A percentile compares a stretch with the other conserved stretches of the same genome.
Evolutionary conservation across 2,797 vertebrate genomes (phyloP).

Genomic region (Lophius americanus): DNA sequence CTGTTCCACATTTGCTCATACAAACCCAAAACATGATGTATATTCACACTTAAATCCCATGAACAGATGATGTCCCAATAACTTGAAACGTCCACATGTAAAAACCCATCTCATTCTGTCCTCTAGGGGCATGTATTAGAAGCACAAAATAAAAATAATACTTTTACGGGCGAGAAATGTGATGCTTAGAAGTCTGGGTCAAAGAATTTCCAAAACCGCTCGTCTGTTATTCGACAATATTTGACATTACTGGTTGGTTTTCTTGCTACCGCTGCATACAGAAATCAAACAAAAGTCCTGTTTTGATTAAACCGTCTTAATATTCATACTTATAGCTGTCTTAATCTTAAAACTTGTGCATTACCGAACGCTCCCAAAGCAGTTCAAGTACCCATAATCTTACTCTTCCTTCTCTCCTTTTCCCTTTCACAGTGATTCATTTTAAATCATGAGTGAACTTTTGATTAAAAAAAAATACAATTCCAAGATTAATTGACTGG

Average conservation of each 20-base stretch:
- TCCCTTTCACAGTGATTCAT: constrained; percentile 50
- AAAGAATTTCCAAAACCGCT: no score
- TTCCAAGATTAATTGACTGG: constrained; percentile 80
- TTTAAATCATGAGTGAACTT: constrained; percentile 55
- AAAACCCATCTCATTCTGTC: no score
- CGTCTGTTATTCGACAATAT: no score
- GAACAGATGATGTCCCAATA: no score
- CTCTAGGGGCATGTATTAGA: no score
- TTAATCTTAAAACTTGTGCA: constrained; percentile 54
- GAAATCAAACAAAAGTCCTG: constrained; percentile 52
- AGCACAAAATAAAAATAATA: no score
- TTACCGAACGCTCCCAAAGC: constrained; percentile 48
- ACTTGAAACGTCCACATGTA: no score
- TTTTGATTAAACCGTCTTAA: constrained; percentile 56
- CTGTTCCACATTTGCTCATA: not conserved
- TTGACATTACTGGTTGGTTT: constrained; percentile 36
- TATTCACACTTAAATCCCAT: constrained; percentile 3
- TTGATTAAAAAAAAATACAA: constrained; percentile 61
- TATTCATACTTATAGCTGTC: constrained; percentile 53
- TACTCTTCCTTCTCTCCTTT: constrained; percentile 9
- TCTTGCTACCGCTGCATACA: constrained; percentile 16
- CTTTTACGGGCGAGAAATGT: no score
- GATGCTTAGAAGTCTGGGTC: no score
- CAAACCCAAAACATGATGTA: constrained; percentile 36
- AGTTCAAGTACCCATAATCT: constrained; percentile 40